Evolutionary conservation across 2,888 invertebrate species (phyloP), one percentile per base, ranked within the genome.

Genomic region (Lasioglossum malachurum): DNA sequence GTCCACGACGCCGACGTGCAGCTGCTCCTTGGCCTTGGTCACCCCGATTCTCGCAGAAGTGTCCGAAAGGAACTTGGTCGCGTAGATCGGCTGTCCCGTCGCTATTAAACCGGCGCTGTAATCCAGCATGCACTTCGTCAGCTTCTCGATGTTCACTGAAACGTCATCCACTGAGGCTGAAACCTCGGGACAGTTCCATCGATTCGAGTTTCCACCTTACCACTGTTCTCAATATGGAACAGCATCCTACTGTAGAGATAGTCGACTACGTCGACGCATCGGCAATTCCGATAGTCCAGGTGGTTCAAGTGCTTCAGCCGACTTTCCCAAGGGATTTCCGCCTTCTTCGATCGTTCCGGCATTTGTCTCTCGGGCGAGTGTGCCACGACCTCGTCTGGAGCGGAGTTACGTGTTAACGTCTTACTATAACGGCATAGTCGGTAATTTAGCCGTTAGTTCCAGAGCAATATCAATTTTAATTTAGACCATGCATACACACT

Each of bases 31-130:
- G 0, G 14, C 8, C 27, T 78, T 38, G 5, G 84, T 87, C 4
- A 4, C 16, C 0, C 91, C 88, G 38, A 89, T 90, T 44, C 88
- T 83, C 57, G 93, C 86, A 27, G 91, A 88, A 0, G 93, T 92
- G 72, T 88, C 83, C 0, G 87, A 82, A 16, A 95, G 91, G 44
- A 93, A 87, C 71, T 92, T 91, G 14, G 94, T 90, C 0, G 95
- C 95, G 67, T 92, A 94, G 41, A 90, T 86, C 38, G 92, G 92
- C 80, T 95, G 95, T 0, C 91, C 92, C 46, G 93, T 92, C 8
- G 90, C 78, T 46, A 95, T 93, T 41, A 95, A 87, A 23, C 95
- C 94, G 4, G 93, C 91, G 0, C 94, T 92, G 57, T 94, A 95
- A 80, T 95, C 93, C 82, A 95, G 88, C 49, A 94, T 84, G 78